Evolutionary conservation across 2,888 invertebrate genomes (phyloP), one percentile per base, ranked within the genome.

Genomic region (Cacoxenus indagator): DNA sequence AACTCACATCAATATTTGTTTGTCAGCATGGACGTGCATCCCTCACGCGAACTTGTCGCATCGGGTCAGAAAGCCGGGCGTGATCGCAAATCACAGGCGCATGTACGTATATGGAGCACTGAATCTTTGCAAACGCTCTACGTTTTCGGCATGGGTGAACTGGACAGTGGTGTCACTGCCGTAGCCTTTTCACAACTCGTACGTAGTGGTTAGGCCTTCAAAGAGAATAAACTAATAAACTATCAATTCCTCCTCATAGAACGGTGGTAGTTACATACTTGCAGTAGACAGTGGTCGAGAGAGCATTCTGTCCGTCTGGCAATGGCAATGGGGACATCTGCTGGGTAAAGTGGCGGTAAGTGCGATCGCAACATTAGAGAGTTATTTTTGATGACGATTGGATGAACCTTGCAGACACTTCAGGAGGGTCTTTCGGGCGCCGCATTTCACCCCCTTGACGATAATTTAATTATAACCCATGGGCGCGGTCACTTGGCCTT

Each of bases 291-390:
- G 94, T 3, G 95, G 96, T 0, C 91, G 95, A 62, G 96, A 96
- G 87, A 95, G 96, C 84, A 95, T 96, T 72, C 90, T 97, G 2
- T 96, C 96, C 0, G 95, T 97, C 0, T 97, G 97, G 97, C 96
- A 97, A 81, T 97, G 97, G 97, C 95, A 96, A 83, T 96, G 96
- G 93, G 95, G 96, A 65, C 94, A 95, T 88, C 90, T 96, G n/a
- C 90, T 97, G 8, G 96, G 96, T 68, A 96, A 96, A 92, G 96
- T 97, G 65, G 95, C 96, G 75, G 97, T 97, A 90, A 92, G 94
- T 45, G 22, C 24, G 9, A 31, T 14, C 11, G 1, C 1, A 37
- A 43, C 31, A 61, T 6, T 1, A 0, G n/a, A 27, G 14, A 22
- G 3, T 24, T 26, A 19, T 24, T 19, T 5, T 24, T 8, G 24